These are phyloP conservation scores for Intellagama lesueurii DNA, from an alignment of 2,797 vertebrate genomes.

Conservation along the genomic window DNA sequence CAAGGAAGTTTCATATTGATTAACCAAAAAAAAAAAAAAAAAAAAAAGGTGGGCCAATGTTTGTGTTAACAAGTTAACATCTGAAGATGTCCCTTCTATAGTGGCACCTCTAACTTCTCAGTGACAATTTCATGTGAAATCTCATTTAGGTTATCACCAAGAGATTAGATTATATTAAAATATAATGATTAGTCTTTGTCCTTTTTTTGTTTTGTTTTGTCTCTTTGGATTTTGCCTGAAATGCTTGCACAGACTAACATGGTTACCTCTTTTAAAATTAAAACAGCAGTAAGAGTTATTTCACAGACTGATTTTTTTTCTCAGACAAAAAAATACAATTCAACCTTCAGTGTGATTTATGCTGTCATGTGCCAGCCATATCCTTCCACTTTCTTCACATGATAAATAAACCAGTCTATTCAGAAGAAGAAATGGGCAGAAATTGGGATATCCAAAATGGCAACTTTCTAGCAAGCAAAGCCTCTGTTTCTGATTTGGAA, in stretches of 20 bases:
- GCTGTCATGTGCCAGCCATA: background rate
- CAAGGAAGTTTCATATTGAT: background rate
- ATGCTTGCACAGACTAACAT: too few relatives aligned
- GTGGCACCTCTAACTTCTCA: background rate
- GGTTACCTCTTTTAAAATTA: background rate
- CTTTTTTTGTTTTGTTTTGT: too few relatives aligned
- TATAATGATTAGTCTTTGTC: too few relatives aligned
- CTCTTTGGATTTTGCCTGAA: too few relatives aligned
- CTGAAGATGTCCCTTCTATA: background rate
- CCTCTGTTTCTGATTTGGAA: background rate
- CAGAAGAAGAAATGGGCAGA: background rate
- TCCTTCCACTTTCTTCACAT: background rate
- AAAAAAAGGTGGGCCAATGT: background rate
- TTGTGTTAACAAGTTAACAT: background rate
- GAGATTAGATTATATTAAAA: background rate
- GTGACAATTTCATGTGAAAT: background rate
- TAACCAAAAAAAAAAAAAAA: background rate
- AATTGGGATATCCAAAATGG: background rate
- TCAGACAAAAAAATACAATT: too few relatives aligned
- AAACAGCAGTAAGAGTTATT: too few relatives aligned
- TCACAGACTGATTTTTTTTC: background rate
- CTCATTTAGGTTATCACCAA: background rate
- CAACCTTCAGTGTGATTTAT: background rate
- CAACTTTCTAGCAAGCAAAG: background rate
- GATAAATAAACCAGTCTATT: background rate